These are phyloP conservation scores for Chrysocyon brachyurus DNA, from an alignment of 2,797 vertebrate genomes.

Conservation along the genomic window DNA sequence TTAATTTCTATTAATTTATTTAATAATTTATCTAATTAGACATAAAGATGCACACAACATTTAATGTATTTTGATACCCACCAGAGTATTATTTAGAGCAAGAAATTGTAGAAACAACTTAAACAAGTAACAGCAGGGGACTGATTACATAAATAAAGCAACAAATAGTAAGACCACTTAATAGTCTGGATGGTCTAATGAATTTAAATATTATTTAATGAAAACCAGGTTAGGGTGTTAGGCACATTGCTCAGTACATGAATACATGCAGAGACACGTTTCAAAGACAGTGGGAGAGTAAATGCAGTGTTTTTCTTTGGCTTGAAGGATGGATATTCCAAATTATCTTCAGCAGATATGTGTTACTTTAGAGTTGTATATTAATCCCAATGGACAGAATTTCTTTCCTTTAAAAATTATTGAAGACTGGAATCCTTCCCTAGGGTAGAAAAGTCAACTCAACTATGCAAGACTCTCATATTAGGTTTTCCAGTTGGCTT, in stretches of 20 bases:
- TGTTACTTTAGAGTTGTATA: not conserved
- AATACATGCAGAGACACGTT: not conserved
- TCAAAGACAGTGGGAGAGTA: not conserved
- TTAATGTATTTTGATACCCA: not conserved
- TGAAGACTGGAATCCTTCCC: not conserved
- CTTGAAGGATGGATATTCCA: conserved; percentile 13
- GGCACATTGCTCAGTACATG: not conserved
- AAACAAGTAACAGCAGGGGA: not conserved
- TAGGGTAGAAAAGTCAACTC: not conserved
- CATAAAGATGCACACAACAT: not conserved
- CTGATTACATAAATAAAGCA: not conserved
- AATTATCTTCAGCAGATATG: not conserved
- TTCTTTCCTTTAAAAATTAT: conserved; percentile 12
- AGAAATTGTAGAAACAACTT: not conserved
- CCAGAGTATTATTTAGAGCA: not conserved
- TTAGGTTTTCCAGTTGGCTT: not conserved
- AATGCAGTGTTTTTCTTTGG: not conserved
- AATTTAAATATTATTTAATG: conserved; percentile 34
- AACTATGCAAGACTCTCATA: not conserved
- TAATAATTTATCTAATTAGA: not conserved
- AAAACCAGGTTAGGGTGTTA: not conserved
- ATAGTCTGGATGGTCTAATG: not conserved
- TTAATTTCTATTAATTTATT: not conserved
- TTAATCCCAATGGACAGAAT: not conserved
- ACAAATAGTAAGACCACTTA: not conserved